Percentiles rank a stretch among this genome's conserved stretches.
Evolutionary conservation across 1,140 invertebrate genomes (phyloP).

Genomic region (Hirudo medicinalis): DNA sequence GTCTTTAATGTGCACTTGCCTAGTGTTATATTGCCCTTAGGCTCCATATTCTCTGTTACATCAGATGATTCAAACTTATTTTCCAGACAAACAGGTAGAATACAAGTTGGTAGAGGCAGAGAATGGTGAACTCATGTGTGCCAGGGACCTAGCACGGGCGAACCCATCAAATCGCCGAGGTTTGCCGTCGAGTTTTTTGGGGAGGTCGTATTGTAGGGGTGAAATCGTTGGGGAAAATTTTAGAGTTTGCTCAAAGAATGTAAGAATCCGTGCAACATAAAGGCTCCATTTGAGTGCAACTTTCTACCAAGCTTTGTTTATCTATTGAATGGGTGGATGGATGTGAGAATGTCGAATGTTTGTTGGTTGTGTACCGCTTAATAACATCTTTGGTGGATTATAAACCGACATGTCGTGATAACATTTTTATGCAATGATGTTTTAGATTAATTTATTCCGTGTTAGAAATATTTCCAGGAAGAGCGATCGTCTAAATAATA

Average conservation of each 20-base stretch:
- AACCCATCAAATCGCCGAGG: slow-evolving; percentile 31
- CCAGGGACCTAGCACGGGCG: slow-evolving; percentile 26
- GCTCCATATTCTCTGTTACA: no score
- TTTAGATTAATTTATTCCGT: no score
- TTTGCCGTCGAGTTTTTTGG: slow-evolving; percentile 12
- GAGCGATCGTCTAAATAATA: no score
- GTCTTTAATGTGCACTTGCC: no score
- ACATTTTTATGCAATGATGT: no score
- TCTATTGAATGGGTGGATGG: not conserved
- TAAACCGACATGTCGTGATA: no score
- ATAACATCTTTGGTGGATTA: no score
- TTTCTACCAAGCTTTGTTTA: not conserved
- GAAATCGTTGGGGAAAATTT: not conserved
- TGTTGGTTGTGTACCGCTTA: no score
- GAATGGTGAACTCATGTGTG: slow-evolving; percentile 26
- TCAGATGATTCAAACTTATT: no score
- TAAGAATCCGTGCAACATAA: not conserved
- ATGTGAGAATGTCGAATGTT: no score
- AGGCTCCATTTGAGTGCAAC: not conserved
- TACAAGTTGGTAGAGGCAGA: slow-evolving; percentile 29
- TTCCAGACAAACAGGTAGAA: not conserved
- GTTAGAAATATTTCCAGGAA: no score
- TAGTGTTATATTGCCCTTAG: no score
- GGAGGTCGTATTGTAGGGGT: not conserved
- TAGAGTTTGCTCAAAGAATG: not conserved